Conservation (phyloP, 2,113 vertebrate species). For the Chaetodon auriga region DNA sequence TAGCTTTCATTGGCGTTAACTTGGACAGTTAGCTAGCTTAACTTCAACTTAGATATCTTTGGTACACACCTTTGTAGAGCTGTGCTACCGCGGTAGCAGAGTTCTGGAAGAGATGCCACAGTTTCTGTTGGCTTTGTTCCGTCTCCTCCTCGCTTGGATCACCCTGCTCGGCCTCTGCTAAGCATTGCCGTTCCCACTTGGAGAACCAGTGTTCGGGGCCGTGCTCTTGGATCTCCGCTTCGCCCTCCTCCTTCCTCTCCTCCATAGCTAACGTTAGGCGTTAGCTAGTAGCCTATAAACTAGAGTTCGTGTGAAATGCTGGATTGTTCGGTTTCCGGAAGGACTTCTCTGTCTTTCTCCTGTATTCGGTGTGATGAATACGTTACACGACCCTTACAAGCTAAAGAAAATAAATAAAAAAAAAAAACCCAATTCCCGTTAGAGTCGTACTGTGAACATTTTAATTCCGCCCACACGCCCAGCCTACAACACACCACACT, state of each 20-base stretch:
- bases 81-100: slow-evolving; percentile 96
- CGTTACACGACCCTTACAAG: background rate
- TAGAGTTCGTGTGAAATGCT: slow-evolving; percentile 41
- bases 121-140: slow-evolving; percentile 92
- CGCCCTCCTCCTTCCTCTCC: slow-evolving; percentile 94
- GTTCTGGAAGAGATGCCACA: slow-evolving; percentile 97
- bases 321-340: background rate
- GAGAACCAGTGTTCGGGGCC: slow-evolving; percentile 98
- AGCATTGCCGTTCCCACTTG: slow-evolving; percentile 97
- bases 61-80: slow-evolving; percentile 93
- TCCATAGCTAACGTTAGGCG: slow-evolving; percentile 83
- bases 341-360: background rate
- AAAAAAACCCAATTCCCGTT: slow-evolving; percentile 16
- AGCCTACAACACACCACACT: slow-evolving; percentile 71
- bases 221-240: slow-evolving; percentile 96
- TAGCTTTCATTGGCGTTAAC: slow-evolving; percentile 58
- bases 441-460: slow-evolving; percentile 67
- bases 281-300: slow-evolving; percentile 58
- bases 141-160: slow-evolving; percentile 90
- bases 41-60: slow-evolving; percentile 39
- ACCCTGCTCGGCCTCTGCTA: slow-evolving; percentile 93
- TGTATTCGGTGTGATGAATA: background rate
- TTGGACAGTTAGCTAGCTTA: slow-evolving; percentile 30
- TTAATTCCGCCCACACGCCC: slow-evolving; percentile 33
- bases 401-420: background rate